Evolutionary conservation across 1,140 invertebrate species (phyloP), one percentile per base, ranked within the genome.

Genomic region (Drosophila triauraria): DNA sequence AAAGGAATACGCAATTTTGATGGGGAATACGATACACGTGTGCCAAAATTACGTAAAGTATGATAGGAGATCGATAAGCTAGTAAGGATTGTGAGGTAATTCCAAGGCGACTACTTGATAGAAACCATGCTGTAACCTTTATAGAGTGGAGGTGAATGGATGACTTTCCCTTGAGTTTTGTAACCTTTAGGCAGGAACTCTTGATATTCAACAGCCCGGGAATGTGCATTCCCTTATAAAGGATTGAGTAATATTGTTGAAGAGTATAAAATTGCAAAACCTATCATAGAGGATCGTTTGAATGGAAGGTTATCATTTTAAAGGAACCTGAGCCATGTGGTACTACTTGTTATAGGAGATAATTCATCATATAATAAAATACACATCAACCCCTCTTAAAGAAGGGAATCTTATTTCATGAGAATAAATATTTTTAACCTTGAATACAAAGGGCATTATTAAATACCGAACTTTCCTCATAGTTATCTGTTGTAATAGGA

Each of bases 1-100:
- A 23, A 32, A 58, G 35, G 57, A 42, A 65, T 62, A 32, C 62
- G 56, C 61, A 44, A 44, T 32, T 44, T 35, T 25, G 40, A 32
- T 13, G 30, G 23, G 23, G 4, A 20, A 43, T 15, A 35, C 59
- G 56, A 61, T 43, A 64, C 38, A 25, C 62, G 57, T 61, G 62
- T 44, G 40, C 3, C 13, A 13, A 67, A 38, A 47, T 67, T 47
- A 43, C n/a, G 43, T 67, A 63, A 67, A 23, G 35, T 23, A 9
- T n/a, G 13, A n/a, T 63, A 5, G 43, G 46, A 4, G 17, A 38
- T 38, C 64, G 40, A 70, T 70, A 27, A 44, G 67, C 23, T 8
- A 23, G 17, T 10, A 15, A 38, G 40, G 17, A 54, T 54, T 40
- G 30, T 38, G 44, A 17, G 20, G 65, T 57, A 40, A 71, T 58